Evolutionary conservation across 2,113 vertebrate species (phyloP).

Genomic region (Labrus mixtus): DNA sequence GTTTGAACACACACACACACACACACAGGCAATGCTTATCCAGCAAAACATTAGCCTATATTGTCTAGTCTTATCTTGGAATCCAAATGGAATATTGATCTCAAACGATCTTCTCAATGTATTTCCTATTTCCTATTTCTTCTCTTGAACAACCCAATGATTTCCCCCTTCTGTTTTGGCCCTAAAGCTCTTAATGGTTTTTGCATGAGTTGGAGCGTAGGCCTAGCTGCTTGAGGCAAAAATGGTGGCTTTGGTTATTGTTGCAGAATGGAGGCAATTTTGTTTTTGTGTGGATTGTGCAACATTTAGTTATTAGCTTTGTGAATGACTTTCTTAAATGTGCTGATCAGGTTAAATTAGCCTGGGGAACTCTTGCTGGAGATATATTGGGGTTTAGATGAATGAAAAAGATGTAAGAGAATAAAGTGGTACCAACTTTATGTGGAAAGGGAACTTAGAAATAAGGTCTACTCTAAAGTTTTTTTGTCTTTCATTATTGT

Average conservation of each 20-base stretch:
- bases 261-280: constrained; percentile 31
- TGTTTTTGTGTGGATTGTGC: constrained; percentile 31
- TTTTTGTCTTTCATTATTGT: too few relatives aligned
- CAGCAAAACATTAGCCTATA: constrained; percentile 76
- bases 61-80: constrained; percentile 67
- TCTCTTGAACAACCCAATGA: constrained; percentile 61
- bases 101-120: constrained; percentile 70
- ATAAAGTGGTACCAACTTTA: background rate
- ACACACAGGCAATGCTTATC: constrained; percentile 68
- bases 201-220: constrained; percentile 65
- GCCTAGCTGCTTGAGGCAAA: constrained; percentile 50
- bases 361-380: background rate
- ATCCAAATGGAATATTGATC: constrained; percentile 82
- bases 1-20: constrained; percentile 21
- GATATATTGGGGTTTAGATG: background rate
- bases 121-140: constrained; percentile 78
- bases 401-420: background rate
- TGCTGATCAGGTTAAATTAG: background rate
- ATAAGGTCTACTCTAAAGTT: too few relatives aligned
- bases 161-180: constrained; percentile 55
- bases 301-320: constrained; percentile 22
- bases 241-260: constrained; percentile 46
- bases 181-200: constrained; percentile 68
- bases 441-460: too few relatives aligned
- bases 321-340: constrained; percentile 14